These are phyloP conservation scores for Urocitellus parryii DNA, from an alignment of 2,113 vertebrate genomes.

Conservation along the genomic window DNA sequence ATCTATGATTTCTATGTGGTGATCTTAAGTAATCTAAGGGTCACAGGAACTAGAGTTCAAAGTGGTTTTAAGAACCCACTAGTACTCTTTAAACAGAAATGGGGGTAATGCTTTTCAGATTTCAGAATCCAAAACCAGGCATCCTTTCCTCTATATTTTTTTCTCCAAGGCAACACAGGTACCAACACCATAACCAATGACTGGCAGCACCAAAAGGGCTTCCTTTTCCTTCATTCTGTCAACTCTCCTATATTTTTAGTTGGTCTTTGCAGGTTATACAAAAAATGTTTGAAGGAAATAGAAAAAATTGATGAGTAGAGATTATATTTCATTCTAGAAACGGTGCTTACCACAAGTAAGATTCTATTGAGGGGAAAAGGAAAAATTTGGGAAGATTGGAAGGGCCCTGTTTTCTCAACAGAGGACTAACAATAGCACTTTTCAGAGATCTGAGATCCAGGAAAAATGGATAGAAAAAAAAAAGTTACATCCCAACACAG, in stretches of 20 bases:
- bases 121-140: not conserved
- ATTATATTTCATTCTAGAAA: constrained; percentile 8
- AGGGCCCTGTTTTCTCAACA: not conserved
- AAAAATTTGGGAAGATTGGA: not conserved
- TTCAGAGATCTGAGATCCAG: not conserved
- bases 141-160: not conserved
- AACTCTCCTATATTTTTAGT: not conserved
- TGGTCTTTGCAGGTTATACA: not conserved
- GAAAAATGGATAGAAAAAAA: not conserved
- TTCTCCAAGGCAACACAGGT: not conserved
- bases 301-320: not conserved
- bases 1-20: not conserved
- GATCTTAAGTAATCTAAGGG: not conserved
- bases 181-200: not conserved
- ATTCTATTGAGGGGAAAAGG: not conserved
- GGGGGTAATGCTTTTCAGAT: not conserved
- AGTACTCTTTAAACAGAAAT: not conserved
- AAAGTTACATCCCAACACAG: not conserved
- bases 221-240: not conserved
- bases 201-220: not conserved
- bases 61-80: not conserved
- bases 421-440: not conserved
- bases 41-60: not conserved
- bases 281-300: not conserved
- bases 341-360: not conserved